phyloP scores from a whole-genome alignment of 2,113 vertebrate species.

The Picathartes gymnocephalus region DNA sequence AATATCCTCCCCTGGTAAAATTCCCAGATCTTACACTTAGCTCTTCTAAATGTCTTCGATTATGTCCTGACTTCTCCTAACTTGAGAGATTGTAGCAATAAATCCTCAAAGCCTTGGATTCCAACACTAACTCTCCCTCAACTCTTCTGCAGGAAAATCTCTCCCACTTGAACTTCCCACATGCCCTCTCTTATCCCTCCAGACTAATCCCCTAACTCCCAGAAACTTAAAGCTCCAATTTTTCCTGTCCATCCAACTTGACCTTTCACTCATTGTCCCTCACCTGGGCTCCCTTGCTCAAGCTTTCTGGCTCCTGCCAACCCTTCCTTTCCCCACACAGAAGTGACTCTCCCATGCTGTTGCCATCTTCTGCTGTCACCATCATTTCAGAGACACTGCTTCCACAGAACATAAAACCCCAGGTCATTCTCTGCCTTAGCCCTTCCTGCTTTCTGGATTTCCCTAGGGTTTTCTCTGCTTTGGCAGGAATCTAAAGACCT shows the following conservation, averaged over 20 bases:
- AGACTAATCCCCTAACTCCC: not conserved
- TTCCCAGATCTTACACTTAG: not conserved
- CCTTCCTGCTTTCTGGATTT: not conserved
- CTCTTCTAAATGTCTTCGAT: accelerated
- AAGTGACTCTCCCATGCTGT: not conserved
- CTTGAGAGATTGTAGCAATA: too few species aligned
- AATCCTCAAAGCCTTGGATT: too few species aligned
- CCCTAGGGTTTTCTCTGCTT: not conserved
- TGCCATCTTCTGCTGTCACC: not conserved
- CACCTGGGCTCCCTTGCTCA: not conserved
- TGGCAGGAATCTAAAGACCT: not conserved
- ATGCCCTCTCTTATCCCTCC: not conserved
- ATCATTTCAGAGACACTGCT: not conserved
- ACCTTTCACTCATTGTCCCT: not conserved
- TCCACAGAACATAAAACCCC: not conserved
- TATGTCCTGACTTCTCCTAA: not conserved
- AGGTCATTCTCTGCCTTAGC: not conserved
- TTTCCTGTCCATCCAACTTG: not conserved
- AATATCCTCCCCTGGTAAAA: not conserved
- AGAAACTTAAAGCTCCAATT: not conserved
- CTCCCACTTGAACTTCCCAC: not conserved
- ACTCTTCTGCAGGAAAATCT: not conserved
- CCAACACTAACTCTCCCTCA: not conserved
- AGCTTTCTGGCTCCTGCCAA: not conserved
- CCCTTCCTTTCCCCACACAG: not conserved